phyloP scores from a whole-genome alignment of 1,140 invertebrate species.

The Drosophila teissieri region DNA sequence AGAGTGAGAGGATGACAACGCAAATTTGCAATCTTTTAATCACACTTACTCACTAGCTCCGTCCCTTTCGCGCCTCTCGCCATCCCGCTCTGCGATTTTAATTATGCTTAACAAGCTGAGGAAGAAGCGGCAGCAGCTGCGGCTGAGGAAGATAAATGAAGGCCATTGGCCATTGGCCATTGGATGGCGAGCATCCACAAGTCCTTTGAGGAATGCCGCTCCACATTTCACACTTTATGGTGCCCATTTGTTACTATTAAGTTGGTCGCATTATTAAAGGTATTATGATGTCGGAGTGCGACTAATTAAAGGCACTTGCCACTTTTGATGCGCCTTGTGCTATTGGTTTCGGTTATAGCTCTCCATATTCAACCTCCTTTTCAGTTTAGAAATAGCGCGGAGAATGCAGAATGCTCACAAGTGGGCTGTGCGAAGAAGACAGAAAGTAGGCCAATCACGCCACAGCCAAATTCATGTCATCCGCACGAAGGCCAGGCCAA shows the following conservation, averaged over 20 bases:
- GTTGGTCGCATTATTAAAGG: conserved; percentile 5
- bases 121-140: conserved; percentile 15
- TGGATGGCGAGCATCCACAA: background rate
- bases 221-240: conserved; percentile 12
- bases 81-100: conserved; percentile 44
- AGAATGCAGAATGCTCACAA: background rate
- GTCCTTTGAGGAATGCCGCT: conserved; percentile 2
- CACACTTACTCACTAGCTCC: conserved; percentile 20
- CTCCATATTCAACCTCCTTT: background rate
- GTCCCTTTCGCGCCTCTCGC: background rate
- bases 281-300: background rate
- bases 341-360: too few relatives aligned
- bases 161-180: conserved; percentile 24
- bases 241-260: conserved; percentile 10
- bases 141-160: conserved; percentile 39
- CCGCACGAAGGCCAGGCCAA: conserved; percentile 66
- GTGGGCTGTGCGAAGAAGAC: background rate
- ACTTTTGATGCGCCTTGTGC: too few relatives aligned
- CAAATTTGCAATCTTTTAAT: conserved; percentile 42
- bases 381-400: background rate
- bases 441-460: conserved; percentile 50
- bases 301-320: background rate
- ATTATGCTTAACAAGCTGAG: conserved; percentile 52
- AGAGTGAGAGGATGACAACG: conserved; percentile 14
- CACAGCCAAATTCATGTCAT: conserved; percentile 64